A percentile compares a stretch with the other conserved stretches of the same genome.
Conservation (phyloP, 2,888 invertebrate species). For the Diarsia brunnea region DNA sequence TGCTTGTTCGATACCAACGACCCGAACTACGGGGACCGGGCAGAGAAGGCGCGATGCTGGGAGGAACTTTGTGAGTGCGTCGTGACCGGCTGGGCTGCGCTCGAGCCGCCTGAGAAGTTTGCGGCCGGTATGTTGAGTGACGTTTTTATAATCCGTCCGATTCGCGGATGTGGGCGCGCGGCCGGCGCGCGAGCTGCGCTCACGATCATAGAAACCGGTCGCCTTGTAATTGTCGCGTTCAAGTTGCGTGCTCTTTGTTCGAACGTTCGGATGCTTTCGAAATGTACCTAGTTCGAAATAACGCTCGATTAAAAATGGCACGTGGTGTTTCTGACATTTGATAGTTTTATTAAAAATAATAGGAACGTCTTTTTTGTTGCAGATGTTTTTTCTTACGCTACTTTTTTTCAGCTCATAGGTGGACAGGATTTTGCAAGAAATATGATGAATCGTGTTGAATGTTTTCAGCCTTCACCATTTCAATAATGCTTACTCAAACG, state of each 20-base stretch:
- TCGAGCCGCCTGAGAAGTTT: conserved; percentile 83
- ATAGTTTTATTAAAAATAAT: conserved; percentile 1
- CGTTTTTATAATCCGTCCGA: conserved; percentile 72
- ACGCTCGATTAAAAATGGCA: conserved; percentile 76
- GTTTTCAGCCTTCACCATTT: conserved; percentile 40
- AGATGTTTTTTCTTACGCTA: conserved; percentile 50
- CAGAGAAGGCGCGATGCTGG: conserved; percentile 87
- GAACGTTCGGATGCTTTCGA: conserved; percentile 82
- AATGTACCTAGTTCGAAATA: conserved; percentile 83
- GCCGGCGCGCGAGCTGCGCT: conserved; percentile 63
- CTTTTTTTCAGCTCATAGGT: conserved; percentile 30
- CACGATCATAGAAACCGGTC: conserved; percentile 74
- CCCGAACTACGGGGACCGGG: conserved; percentile 84
- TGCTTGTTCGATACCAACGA: conserved; percentile 87
- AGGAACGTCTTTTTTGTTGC: conserved; percentile 76
- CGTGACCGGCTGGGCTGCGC: conserved; percentile 85
- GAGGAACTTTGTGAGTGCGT: conserved; percentile 87
- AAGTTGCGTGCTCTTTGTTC: conserved; percentile 88
- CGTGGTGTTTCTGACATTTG: conserved; percentile 71
- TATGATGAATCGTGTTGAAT: conserved; percentile 7
- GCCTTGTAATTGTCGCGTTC: conserved; percentile 81
- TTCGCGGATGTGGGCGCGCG: conserved; percentile 72
- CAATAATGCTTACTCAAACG: conserved; percentile 28
- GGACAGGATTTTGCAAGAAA: conserved; percentile 37
- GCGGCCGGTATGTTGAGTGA: conserved; percentile 84